Conservation (phyloP, 2,888 invertebrate species). For the Agrochola circellaris region DNA sequence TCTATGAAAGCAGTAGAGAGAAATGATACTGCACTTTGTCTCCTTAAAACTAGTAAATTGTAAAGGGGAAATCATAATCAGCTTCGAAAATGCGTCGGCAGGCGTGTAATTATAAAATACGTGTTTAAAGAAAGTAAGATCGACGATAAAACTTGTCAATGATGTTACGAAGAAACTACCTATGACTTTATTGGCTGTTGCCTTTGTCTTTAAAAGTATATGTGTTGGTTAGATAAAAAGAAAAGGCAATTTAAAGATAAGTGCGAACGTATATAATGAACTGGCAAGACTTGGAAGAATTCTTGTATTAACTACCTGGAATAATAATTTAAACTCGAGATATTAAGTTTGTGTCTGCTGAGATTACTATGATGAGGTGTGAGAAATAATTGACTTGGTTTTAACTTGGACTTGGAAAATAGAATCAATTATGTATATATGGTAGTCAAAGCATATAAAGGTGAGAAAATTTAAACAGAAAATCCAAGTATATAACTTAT, state of each 20-base stretch:
- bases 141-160: conserved; percentile 51
- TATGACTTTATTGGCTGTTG: conserved; percentile 49
- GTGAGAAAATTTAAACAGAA: background rate
- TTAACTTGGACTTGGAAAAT: too few relatives aligned
- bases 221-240: conserved; percentile 37
- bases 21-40: conserved; percentile 8
- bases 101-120: conserved; percentile 59
- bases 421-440: background rate
- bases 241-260: conserved; percentile 36
- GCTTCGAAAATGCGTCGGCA: conserved; percentile 64
- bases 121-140: conserved; percentile 59
- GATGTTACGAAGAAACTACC: conserved; percentile 51
- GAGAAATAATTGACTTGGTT: background rate
- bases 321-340: conserved; percentile 10
- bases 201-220: conserved; percentile 50
- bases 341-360: conserved; percentile 7
- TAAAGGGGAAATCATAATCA: conserved; percentile 57
- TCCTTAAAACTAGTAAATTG: conserved; percentile 35
- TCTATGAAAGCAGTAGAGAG: conserved; percentile 11
- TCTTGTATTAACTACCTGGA: conserved; percentile 23
- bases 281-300: conserved; percentile 27
- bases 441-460: background rate
- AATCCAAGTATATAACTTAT: background rate
- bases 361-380: conserved; percentile 3
- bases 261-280: conserved; percentile 34